Percentiles rank a stretch among this genome's conserved stretches.
These are phyloP conservation scores for Ctenicera cuprea DNA, from an alignment of 2,888 invertebrate genomes.

Conservation along the genomic window DNA sequence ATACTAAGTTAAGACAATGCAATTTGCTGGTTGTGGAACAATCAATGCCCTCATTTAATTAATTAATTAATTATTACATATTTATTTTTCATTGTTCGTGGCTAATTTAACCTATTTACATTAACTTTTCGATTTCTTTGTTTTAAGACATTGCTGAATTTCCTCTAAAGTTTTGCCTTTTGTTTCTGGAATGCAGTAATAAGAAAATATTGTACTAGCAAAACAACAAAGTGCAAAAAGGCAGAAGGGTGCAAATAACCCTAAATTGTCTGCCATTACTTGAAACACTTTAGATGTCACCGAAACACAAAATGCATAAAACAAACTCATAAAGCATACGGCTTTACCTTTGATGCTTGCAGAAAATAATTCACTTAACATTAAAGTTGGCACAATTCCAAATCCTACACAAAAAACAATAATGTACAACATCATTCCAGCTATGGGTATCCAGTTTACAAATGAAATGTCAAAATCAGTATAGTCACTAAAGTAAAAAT, in stretches of 20 bases:
- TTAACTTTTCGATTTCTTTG: constrained; percentile 1
- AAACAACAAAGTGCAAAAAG: constrained; percentile 46
- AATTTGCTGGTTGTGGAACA: too few relatives aligned
- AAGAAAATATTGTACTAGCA: constrained; percentile 48
- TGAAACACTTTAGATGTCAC: constrained; percentile 55
- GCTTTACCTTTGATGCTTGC: constrained; percentile 54
- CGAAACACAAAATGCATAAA: constrained; percentile 38
- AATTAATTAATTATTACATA: too few relatives aligned
- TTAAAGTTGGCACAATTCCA: constrained; percentile 64
- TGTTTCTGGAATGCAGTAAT: constrained; percentile 56
- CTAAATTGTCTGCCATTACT: constrained; percentile 47
- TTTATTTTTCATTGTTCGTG: too few relatives aligned
- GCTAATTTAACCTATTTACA: too few relatives aligned
- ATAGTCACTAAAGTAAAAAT: constrained; percentile 61
- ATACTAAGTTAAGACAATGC: too few relatives aligned
- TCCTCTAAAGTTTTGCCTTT: constrained; percentile 56
- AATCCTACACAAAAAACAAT: constrained; percentile 57
- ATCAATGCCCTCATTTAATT: too few relatives aligned
- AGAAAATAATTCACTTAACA: constrained; percentile 54
- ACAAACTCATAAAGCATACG: constrained; percentile 40
- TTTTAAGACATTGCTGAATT: constrained; percentile 55
- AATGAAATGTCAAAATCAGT: constrained; percentile 56
- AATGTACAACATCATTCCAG: constrained; percentile 63
- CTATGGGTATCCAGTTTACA: constrained; percentile 64
- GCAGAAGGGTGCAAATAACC: constrained; percentile 49